Evolutionary conservation across 2,113 vertebrate genomes (phyloP).

Genomic region (Tonatia bakeri): DNA sequence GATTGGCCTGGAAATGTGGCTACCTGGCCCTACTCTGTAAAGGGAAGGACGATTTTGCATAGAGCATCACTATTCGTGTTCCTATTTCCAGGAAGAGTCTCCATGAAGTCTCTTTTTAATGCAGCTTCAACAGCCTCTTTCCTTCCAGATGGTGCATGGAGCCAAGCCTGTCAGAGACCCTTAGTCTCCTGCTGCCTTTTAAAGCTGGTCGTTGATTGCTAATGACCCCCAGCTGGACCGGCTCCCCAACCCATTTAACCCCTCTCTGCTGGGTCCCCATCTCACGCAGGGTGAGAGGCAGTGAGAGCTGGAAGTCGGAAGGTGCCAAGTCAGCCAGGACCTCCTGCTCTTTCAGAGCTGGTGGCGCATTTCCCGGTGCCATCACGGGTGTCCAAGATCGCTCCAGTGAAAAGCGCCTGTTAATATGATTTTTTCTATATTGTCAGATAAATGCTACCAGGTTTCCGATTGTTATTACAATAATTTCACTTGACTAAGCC

Average conservation of each 20-base stretch:
- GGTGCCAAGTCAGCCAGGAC: constrained; percentile 58
- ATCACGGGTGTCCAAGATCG: constrained; percentile 25
- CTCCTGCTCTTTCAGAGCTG: constrained; percentile 13
- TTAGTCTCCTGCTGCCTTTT: constrained; percentile 76
- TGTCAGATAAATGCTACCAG: constrained; percentile 76
- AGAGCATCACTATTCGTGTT: neutral
- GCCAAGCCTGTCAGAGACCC: constrained; percentile 70
- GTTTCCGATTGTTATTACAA: constrained; percentile 45
- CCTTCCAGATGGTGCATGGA: constrained; percentile 71
- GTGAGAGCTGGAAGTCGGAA: constrained; percentile 35
- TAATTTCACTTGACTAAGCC: constrained; percentile 50
- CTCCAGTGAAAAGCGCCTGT: constrained; percentile 73
- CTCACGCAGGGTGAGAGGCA: constrained; percentile 47
- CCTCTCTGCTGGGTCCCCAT: constrained; percentile 65
- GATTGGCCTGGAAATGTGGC: neutral
- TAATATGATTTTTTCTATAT: constrained; percentile 71
- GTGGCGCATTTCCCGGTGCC: constrained; percentile 46
- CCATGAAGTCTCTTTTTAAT: neutral
- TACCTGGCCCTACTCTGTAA: neutral
- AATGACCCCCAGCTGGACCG: constrained; percentile 72
- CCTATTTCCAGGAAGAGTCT: neutral
- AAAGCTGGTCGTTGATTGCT: constrained; percentile 72
- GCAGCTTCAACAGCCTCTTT: constrained; percentile 34
- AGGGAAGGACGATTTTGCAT: neutral
- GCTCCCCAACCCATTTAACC: constrained; percentile 71